phyloP scores from a whole-genome alignment of 2,797 vertebrate species.

The Staurois parvus region DNA sequence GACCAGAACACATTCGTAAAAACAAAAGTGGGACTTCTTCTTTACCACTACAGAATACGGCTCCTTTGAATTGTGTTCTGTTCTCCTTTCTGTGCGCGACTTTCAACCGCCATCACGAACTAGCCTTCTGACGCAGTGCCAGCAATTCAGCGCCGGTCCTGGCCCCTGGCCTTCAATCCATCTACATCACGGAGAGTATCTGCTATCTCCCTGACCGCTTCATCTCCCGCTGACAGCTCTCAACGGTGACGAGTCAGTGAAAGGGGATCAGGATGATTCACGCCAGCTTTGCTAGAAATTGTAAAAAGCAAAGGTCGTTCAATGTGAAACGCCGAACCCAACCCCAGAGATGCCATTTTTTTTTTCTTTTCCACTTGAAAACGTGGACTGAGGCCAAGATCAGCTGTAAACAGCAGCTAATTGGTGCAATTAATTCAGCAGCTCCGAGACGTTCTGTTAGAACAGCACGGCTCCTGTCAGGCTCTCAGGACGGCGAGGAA shows the following conservation, averaged over 20 bases:
- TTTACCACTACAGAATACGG: too few relatives aligned
- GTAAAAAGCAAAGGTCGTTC: slow-evolving; percentile 31
- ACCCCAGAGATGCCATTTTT: slow-evolving; percentile 25
- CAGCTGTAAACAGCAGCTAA: slow-evolving; percentile 62
- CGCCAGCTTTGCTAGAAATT: background rate
- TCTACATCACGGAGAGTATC: background rate
- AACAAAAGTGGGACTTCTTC: too few relatives aligned
- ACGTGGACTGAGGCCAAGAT: slow-evolving; percentile 43
- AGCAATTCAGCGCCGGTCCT: background rate
- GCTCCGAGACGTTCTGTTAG: slow-evolving; percentile 43
- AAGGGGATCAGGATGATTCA: background rate
- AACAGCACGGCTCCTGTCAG: slow-evolving; percentile 30
- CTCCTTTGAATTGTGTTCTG: too few relatives aligned
- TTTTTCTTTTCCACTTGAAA: slow-evolving; percentile 28
- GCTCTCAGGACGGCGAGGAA: slow-evolving; percentile 42
- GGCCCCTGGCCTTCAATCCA: background rate
- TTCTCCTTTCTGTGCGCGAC: background rate
- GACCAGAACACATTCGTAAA: too few relatives aligned
- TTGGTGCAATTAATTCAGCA: slow-evolving; percentile 55
- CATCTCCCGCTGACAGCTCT: background rate
- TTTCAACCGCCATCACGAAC: background rate
- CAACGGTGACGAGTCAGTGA: background rate
- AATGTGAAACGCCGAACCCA: slow-evolving; percentile 11
- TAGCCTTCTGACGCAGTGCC: background rate
- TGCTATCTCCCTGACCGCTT: background rate